A percentile compares a stretch with the other conserved stretches of the same genome.
phyloP scores from a whole-genome alignment of 2,797 vertebrate species.

The Mormyrus hasselquistii region DNA sequence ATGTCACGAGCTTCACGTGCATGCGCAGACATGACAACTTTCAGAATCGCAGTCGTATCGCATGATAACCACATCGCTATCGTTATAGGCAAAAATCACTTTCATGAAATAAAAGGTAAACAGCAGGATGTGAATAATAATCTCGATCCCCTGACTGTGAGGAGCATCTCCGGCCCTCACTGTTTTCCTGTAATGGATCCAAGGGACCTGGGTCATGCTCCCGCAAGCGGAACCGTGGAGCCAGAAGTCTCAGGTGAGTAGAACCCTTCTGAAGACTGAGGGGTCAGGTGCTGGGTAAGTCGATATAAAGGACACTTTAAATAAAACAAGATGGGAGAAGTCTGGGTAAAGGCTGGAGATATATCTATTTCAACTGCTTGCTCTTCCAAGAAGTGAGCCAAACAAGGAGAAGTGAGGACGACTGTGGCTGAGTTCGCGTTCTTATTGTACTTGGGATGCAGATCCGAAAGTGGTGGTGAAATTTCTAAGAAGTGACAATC shows the following conservation, averaged over 20 bases:
- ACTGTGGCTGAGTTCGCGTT: not conserved
- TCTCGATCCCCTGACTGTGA: not conserved
- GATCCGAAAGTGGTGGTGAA: not conserved
- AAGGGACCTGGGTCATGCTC: not conserved
- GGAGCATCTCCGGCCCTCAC: not conserved
- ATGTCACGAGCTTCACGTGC: not conserved
- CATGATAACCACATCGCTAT: not conserved
- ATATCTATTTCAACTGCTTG: not conserved
- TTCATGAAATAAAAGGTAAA: not conserved
- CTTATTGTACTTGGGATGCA: not conserved
- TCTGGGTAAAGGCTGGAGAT: not conserved
- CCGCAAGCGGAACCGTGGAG: not conserved
- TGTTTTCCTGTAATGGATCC: not conserved
- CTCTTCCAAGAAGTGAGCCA: not conserved
- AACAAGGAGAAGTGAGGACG: not conserved
- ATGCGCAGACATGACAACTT: not conserved
- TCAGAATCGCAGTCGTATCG: not conserved
- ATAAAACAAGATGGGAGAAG: not conserved
- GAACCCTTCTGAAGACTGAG: not conserved
- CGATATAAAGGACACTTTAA: not conserved
- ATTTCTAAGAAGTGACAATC: not conserved
- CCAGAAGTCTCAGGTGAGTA: conserved; percentile 2
- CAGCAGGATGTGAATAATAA: not conserved
- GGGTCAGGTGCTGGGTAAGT: not conserved
- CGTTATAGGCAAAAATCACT: not conserved